phyloP scores from a whole-genome alignment of 2,888 invertebrate genomes.

The Cetonia aurata region DNA sequence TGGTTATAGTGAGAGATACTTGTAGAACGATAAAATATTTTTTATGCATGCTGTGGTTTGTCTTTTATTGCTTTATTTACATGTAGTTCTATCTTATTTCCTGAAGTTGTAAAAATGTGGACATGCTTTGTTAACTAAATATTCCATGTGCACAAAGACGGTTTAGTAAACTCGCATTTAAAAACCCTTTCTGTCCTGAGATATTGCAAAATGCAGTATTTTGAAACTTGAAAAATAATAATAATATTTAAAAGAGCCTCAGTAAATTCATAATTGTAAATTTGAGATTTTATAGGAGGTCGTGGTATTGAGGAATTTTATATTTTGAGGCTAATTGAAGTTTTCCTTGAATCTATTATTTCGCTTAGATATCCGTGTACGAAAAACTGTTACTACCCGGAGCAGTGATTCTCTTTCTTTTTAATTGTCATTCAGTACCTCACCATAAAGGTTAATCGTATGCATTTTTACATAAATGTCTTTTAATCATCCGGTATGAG shows the following conservation, averaged over 20 bases:
- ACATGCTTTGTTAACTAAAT: slow-evolving; percentile 58
- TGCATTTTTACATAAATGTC: slow-evolving; percentile 41
- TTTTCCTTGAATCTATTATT: background rate
- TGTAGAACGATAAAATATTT: slow-evolving; percentile 58
- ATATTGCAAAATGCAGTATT: too few species aligned
- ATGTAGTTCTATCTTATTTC: slow-evolving; percentile 61
- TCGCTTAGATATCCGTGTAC: slow-evolving; percentile 1
- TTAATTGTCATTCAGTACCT: slow-evolving; percentile 34
- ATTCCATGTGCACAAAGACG: slow-evolving; percentile 3
- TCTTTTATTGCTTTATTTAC: slow-evolving; percentile 63
- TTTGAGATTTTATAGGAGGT: too few species aligned
- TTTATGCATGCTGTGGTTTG: slow-evolving; percentile 62
- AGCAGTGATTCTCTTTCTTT: background rate
- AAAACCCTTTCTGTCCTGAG: background rate
- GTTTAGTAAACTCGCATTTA: background rate
- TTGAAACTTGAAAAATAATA: too few species aligned
- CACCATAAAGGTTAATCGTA: slow-evolving; percentile 37
- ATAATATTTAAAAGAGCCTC: too few species aligned
- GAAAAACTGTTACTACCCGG: slow-evolving; percentile 30
- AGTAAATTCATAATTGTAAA: too few species aligned
- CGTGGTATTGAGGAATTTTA: too few species aligned
- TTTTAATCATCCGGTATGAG: slow-evolving; percentile 44
- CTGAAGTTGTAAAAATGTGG: slow-evolving; percentile 61
- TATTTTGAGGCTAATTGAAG: background rate
- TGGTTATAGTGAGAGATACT: slow-evolving; percentile 57